A percentile compares a stretch with the other conserved stretches of the same genome.
These are phyloP conservation scores for Dendrocopos noguchii DNA, from an alignment of 2,113 vertebrate genomes.

Conservation along the genomic window DNA sequence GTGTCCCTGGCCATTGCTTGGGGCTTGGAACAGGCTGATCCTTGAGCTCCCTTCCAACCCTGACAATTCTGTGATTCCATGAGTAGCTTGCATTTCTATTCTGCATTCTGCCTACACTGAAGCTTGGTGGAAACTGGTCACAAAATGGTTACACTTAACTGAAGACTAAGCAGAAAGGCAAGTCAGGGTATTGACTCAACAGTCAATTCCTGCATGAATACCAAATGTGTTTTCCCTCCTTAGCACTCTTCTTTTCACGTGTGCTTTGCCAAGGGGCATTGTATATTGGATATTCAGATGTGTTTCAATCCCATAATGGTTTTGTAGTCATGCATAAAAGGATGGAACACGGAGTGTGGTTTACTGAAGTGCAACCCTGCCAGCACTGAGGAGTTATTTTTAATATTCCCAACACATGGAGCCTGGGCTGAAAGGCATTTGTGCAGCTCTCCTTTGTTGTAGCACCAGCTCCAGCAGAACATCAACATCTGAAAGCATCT, in stretches of 20 bases:
- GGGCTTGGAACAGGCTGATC: too few relatives aligned
- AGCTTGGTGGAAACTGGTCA: background rate
- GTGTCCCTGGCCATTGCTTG: too few relatives aligned
- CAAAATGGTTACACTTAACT: background rate
- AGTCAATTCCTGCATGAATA: background rate
- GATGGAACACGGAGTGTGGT: background rate
- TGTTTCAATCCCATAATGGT: background rate
- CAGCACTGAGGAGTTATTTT: conserved; percentile 20
- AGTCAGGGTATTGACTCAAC: background rate
- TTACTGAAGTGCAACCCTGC: conserved; percentile 9
- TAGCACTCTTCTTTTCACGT: background rate
- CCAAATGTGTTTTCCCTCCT: conserved; percentile 11
- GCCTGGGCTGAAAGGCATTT: background rate
- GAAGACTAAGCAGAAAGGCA: background rate
- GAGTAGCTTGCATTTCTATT: background rate
- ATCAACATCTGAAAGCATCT: background rate
- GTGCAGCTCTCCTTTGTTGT: conserved; percentile 33
- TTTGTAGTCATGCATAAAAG: conserved; percentile 36
- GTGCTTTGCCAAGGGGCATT: background rate
- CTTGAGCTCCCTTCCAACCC: too few relatives aligned
- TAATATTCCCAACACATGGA: background rate
- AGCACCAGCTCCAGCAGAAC: conserved; percentile 31
- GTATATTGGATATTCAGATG: background rate
- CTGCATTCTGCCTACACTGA: background rate
- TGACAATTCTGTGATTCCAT: too few relatives aligned